Conservation (phyloP, 2,113 vertebrate species). For the Scartelaos histophorus region DNA sequence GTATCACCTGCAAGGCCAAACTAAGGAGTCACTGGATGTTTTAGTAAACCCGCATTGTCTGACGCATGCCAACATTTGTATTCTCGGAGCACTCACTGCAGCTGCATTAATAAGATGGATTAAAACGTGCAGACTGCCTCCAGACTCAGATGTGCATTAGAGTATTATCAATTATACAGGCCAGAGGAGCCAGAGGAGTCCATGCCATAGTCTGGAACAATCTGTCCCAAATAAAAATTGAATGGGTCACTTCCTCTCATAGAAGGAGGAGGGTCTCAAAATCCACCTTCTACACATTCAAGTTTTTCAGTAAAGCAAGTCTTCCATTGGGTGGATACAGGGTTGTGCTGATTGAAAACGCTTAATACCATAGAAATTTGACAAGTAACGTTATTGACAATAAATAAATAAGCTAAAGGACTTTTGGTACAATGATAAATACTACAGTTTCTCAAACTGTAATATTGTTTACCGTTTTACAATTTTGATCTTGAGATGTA, state of each 20-base stretch:
- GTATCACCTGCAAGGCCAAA: background rate
- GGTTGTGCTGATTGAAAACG: conserved; percentile 3
- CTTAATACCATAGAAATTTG: conserved; percentile 10
- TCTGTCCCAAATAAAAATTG: conserved; percentile 38
- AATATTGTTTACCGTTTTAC: background rate
- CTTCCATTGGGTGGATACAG: background rate
- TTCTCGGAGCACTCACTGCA: background rate
- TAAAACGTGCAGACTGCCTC: conserved; percentile 4
- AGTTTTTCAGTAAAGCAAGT: conserved; percentile 4
- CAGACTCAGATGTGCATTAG: background rate
- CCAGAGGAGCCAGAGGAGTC: background rate
- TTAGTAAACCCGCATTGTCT: background rate
- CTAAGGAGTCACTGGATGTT: background rate
- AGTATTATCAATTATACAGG: conserved; percentile 7
- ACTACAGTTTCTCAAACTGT: background rate
- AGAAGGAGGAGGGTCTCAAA: conserved; percentile 38
- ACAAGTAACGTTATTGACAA: conserved; percentile 12
- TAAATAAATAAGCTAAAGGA: no score
- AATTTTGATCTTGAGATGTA: background rate
- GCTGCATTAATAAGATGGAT: background rate
- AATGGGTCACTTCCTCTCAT: conserved; percentile 34
- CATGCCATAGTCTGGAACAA: conserved; percentile 38
- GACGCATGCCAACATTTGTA: background rate
- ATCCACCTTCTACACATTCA: conserved; percentile 19
- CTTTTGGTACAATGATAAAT: background rate